Evolutionary conservation across 2,797 vertebrate genomes (phyloP).

Genomic region (Anableps anableps): DNA sequence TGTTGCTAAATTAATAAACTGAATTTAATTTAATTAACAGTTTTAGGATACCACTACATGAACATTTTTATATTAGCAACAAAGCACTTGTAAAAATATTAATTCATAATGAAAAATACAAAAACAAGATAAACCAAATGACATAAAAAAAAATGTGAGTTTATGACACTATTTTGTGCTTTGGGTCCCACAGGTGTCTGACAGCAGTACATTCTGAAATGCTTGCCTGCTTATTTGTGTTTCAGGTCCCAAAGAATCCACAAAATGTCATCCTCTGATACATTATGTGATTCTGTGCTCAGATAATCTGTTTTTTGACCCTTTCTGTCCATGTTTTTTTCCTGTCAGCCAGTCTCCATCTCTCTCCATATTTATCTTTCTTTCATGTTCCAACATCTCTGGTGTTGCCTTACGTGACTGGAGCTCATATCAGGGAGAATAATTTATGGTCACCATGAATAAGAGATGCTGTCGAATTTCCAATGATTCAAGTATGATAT

Average conservation of each 20-base stretch:
- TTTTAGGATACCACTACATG: background rate
- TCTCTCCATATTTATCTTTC: constrained; percentile 49
- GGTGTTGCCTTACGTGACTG: constrained; percentile 84
- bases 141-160: background rate
- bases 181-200: constrained; percentile 8
- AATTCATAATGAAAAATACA: background rate
- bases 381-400: constrained; percentile 62
- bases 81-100: background rate
- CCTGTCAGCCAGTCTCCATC: constrained; percentile 24
- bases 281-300: constrained; percentile 24
- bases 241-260: background rate
- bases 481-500: constrained; percentile 80
- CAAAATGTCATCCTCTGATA: background rate
- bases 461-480: constrained; percentile 81
- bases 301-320: constrained; percentile 41
- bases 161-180: background rate
- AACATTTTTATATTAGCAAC: background rate
- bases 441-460: constrained; percentile 84
- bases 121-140: background rate
- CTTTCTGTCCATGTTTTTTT: constrained; percentile 26
- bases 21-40: background rate
- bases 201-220: background rate
- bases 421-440: constrained; percentile 85
- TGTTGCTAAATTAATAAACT: background rate
- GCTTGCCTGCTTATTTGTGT: background rate